A percentile compares a stretch with the other conserved stretches of the same genome.
These are phyloP conservation scores for Clanis bilineata DNA, from an alignment of 2,888 invertebrate species.

Conservation along the genomic window DNA sequence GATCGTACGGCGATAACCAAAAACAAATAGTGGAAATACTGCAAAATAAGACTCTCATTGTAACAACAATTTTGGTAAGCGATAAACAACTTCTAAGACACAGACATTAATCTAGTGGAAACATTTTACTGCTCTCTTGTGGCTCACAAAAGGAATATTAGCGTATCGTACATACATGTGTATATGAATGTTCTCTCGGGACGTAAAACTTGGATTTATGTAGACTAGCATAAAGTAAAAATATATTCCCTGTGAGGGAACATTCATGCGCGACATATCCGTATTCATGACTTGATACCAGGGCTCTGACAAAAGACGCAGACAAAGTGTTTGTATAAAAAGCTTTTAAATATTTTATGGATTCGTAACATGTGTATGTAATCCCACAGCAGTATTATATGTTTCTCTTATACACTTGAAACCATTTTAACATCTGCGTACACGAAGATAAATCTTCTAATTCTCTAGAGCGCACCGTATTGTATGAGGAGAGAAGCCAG, in stretches of 20 bases:
- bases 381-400: slow-evolving; percentile 25
- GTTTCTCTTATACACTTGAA: slow-evolving; percentile 32
- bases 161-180: slow-evolving; percentile 43
- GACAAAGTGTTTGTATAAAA: slow-evolving; percentile 25
- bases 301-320: slow-evolving; percentile 28
- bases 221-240: slow-evolving; percentile 43
- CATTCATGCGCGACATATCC: slow-evolving; percentile 41
- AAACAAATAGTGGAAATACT: slow-evolving; percentile 94
- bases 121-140: slow-evolving; percentile 52
- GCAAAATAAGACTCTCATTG: slow-evolving; percentile 95
- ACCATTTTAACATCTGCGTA: slow-evolving; percentile 30
- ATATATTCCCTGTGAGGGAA: slow-evolving; percentile 48
- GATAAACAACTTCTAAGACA: slow-evolving; percentile 36
- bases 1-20: slow-evolving; percentile 92
- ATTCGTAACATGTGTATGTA: slow-evolving; percentile 38
- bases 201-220: slow-evolving; percentile 46
- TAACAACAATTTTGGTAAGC: slow-evolving; percentile 95
- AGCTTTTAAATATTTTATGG: slow-evolving; percentile 30
- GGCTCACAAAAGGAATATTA: slow-evolving; percentile 60
- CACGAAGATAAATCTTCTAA: slow-evolving; percentile 38
- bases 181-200: slow-evolving; percentile 42
- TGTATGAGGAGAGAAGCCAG: slow-evolving; percentile 96
- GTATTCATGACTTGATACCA: slow-evolving; percentile 40
- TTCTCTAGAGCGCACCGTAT: slow-evolving; percentile 94
- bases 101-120: slow-evolving; percentile 46